Evolutionary conservation across 2,888 invertebrate genomes (phyloP).

Genomic region (Serrognathus titanus): DNA sequence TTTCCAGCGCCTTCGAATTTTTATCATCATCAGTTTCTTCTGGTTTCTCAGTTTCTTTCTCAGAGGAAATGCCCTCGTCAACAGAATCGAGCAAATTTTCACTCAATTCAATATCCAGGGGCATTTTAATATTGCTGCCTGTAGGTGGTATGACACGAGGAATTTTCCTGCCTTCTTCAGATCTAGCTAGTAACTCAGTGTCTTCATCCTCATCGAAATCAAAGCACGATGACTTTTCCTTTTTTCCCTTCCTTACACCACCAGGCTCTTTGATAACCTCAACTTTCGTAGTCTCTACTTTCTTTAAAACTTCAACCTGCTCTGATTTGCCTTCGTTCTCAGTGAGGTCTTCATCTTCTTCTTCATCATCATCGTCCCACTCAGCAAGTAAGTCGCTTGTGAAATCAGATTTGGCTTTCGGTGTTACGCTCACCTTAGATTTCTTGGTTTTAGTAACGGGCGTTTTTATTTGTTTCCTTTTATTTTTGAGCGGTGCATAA

Average conservation of each 20-base stretch:
- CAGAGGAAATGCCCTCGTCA: slow-evolving; percentile 11
- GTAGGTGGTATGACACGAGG: slow-evolving; percentile 55
- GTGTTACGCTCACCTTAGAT: no score
- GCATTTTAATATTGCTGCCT: slow-evolving; percentile 42
- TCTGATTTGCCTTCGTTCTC: background rate
- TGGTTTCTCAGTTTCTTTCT: slow-evolving; percentile 9
- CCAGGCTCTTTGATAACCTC: slow-evolving; percentile 5
- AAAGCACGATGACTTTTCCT: slow-evolving; percentile 60
- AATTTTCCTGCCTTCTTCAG: slow-evolving; percentile 58
- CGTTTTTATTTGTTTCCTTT: slow-evolving; percentile 40
- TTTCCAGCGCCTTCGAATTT: background rate
- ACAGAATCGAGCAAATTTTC: slow-evolving; percentile 26
- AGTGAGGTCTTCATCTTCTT: background rate
- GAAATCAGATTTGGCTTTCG: slow-evolving; percentile 49
- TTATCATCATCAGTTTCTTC: slow-evolving; percentile 1
- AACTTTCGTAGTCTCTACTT: slow-evolving; percentile 25
- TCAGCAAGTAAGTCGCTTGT: slow-evolving; percentile 70
- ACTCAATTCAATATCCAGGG: slow-evolving; percentile 41
- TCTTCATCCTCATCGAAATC: slow-evolving; percentile 75
- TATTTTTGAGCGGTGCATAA: background rate
- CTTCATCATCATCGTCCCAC: slow-evolving; percentile 58
- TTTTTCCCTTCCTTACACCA: slow-evolving; percentile 30
- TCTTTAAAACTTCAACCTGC: slow-evolving; percentile 16
- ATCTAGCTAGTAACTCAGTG: slow-evolving; percentile 22
- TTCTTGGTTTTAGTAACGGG: slow-evolving; percentile 45